A percentile compares a stretch with the other conserved stretches of the same genome.
Conservation (phyloP, 2,113 vertebrate genomes). For the Eulemur rufifrons region DNA sequence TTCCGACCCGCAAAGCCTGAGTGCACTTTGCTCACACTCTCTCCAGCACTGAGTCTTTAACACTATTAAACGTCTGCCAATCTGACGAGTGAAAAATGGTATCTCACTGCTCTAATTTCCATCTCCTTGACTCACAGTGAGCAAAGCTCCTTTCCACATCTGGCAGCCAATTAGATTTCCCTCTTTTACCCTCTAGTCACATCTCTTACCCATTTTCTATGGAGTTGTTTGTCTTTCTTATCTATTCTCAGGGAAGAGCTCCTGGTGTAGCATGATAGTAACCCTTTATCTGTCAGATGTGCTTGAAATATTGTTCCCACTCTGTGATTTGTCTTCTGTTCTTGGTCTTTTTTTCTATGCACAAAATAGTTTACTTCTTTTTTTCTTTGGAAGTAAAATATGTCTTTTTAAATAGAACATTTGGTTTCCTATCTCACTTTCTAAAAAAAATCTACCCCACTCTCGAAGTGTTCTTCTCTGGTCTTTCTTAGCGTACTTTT, state of each 20-base stretch:
- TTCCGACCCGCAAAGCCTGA: background rate
- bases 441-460: background rate
- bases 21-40: background rate
- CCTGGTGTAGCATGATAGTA: background rate
- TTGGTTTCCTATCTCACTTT: background rate
- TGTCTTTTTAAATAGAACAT: background rate
- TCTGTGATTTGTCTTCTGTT: background rate
- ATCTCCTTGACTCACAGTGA: background rate
- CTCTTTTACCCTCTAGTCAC: background rate
- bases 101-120: background rate
- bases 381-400: background rate
- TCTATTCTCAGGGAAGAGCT: background rate
- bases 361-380: background rate
- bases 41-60: background rate
- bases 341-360: background rate
- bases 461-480: background rate
- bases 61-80: background rate
- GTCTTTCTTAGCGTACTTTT: background rate
- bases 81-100: background rate
- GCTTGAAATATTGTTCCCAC: background rate
- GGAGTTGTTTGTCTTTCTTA: background rate
- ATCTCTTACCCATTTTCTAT: background rate
- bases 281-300: background rate
- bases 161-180: background rate
- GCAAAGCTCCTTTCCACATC: background rate